Conservation (phyloP, 2,797 vertebrate genomes). For the Catostomus latipinnis region DNA sequence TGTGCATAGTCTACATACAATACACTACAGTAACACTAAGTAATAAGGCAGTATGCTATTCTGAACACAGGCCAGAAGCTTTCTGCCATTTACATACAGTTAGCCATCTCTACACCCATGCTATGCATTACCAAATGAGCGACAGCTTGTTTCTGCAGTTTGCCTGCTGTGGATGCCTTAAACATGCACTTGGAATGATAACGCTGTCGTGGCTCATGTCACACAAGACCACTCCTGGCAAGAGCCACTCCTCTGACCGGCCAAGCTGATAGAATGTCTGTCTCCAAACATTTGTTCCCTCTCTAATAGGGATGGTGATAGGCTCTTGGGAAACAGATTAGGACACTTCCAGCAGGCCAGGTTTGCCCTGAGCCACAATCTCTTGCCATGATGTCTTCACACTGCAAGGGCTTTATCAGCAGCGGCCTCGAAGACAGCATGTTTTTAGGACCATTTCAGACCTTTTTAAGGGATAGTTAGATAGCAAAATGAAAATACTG, state of each 20-base stretch:
- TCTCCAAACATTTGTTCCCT: slow-evolving; percentile 57
- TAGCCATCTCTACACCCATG: neutral
- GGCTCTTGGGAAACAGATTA: slow-evolving; percentile 44
- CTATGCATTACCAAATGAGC: slow-evolving; percentile 60
- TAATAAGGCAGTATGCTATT: too few relatives aligned
- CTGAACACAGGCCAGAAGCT: neutral
- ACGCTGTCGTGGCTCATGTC: slow-evolving; percentile 45
- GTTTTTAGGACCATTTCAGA: neutral
- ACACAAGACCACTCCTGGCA: slow-evolving; percentile 58
- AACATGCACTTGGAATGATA: slow-evolving; percentile 59
- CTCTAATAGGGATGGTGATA: slow-evolving; percentile 57
- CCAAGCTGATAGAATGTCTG: slow-evolving; percentile 59
- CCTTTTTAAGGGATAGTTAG: neutral
- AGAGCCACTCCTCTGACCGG: slow-evolving; percentile 59
- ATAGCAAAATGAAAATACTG: too few relatives aligned
- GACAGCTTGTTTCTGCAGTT: slow-evolving; percentile 70
- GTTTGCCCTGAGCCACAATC: slow-evolving; percentile 25
- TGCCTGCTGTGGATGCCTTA: slow-evolving; percentile 54
- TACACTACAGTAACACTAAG: too few relatives aligned
- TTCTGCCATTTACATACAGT: slow-evolving; percentile 20
- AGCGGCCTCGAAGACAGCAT: neutral
- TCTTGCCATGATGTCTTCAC: slow-evolving; percentile 28
- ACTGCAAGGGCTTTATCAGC: slow-evolving; percentile 33
- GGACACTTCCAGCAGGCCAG: slow-evolving; percentile 37
- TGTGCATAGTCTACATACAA: too few relatives aligned